Percentiles rank a stretch among this genome's conserved stretches.
Conservation (phyloP, 2,113 vertebrate species). For the Australoheros scitulus region DNA sequence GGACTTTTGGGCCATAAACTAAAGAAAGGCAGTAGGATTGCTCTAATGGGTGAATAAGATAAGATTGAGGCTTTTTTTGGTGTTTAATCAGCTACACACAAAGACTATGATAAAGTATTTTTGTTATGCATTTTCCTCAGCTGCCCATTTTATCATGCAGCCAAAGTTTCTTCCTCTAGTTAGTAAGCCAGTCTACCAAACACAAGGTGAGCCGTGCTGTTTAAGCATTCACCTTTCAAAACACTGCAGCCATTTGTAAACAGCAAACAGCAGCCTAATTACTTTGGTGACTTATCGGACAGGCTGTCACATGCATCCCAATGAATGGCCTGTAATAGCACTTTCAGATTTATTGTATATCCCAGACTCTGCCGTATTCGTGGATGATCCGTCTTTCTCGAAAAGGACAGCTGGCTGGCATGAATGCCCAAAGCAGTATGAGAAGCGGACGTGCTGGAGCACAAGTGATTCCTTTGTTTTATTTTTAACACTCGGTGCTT, state of each 20-base stretch:
- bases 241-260: slow-evolving; percentile 48
- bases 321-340: slow-evolving; percentile 70
- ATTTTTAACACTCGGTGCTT: slow-evolving; percentile 75
- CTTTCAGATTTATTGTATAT: slow-evolving; percentile 77
- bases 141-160: slow-evolving; percentile 21
- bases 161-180: slow-evolving; percentile 24
- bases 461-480: slow-evolving; percentile 74
- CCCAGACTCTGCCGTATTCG: slow-evolving; percentile 58
- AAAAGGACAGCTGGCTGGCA: slow-evolving; percentile 79
- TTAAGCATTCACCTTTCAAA: slow-evolving; percentile 48
- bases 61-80: too few species aligned
- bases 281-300: slow-evolving; percentile 59
- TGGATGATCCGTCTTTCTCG: slow-evolving; percentile 59
- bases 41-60: background rate
- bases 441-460: slow-evolving; percentile 71
- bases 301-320: slow-evolving; percentile 61
- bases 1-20: background rate
- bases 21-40: background rate
- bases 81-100: too few species aligned
- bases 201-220: slow-evolving; percentile 46
- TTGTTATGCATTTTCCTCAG: background rate
- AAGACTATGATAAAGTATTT: background rate
- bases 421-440: slow-evolving; percentile 70
- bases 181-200: slow-evolving; percentile 12
- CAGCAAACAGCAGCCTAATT: slow-evolving; percentile 58